Evolutionary conservation across 2,797 vertebrate species (phyloP).

Genomic region (Notolabrus celidotus): DNA sequence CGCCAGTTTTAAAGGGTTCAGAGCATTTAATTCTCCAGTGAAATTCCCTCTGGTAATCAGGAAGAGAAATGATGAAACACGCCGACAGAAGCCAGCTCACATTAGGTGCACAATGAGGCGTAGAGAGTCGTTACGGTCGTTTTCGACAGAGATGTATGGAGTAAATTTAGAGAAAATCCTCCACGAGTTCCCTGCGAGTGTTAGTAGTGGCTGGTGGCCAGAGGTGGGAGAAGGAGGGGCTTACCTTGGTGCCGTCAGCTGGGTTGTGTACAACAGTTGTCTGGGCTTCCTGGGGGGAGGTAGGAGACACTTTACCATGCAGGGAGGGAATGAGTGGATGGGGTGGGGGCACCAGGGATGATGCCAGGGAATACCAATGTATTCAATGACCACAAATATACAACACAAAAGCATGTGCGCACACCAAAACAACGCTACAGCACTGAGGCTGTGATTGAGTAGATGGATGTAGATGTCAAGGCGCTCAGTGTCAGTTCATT

Average conservation of each 20-base stretch:
- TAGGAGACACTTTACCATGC: conserved; percentile 89
- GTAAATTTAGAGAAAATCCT: conserved; percentile 49
- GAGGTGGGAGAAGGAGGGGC: conserved; percentile 62
- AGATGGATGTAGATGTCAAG: conserved; percentile 1
- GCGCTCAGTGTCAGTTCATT: conserved; percentile 19
- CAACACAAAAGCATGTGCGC: conserved; percentile 41
- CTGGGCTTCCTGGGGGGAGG: conserved; percentile 95
- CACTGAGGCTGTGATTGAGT: conserved; percentile 44
- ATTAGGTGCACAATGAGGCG: conserved; percentile 5
- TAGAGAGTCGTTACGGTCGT: background rate
- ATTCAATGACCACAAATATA: conserved; percentile 51
- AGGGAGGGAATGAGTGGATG: conserved; percentile 61
- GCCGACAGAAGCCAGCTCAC: background rate
- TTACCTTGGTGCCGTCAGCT: conserved; percentile 98
- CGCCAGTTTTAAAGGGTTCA: background rate
- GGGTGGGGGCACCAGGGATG: conserved; percentile 30
- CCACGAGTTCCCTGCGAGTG: conserved; percentile 30
- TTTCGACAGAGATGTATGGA: background rate
- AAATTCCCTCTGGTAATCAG: conserved; percentile 16
- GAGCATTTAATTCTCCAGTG: background rate
- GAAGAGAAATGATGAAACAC: background rate
- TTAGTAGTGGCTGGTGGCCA: conserved; percentile 45
- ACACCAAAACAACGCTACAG: conserved; percentile 62
- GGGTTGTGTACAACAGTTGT: conserved; percentile 99
- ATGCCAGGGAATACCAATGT: conserved; percentile 54